phyloP scores from a whole-genome alignment of 2,888 invertebrate species.

The Eurytoma californica region DNA sequence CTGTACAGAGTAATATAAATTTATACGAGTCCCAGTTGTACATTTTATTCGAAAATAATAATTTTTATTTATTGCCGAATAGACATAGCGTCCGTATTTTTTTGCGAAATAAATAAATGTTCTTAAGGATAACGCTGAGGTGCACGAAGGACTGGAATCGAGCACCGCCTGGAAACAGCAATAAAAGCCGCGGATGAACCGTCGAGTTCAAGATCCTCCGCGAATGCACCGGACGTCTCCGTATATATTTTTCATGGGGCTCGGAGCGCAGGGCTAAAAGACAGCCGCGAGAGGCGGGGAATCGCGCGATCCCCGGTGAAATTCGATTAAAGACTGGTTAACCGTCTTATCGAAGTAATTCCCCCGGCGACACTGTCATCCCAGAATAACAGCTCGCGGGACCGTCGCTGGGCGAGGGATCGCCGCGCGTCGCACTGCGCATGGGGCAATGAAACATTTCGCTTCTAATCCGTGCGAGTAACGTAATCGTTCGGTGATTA shows the following conservation, averaged over 20 bases:
- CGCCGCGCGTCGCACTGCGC: not conserved
- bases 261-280: not conserved
- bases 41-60: too few species aligned
- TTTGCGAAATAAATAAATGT: too few species aligned
- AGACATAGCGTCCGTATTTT: too few species aligned
- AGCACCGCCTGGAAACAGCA: too few species aligned
- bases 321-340: slow-evolving; percentile 48
- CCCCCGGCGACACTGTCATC: slow-evolving; percentile 29
- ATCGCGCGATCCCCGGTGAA: not conserved
- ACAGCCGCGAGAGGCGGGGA: not conserved
- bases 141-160: too few species aligned
- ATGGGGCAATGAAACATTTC: slow-evolving; percentile 24
- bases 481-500: slow-evolving; percentile 9
- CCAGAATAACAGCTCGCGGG: slow-evolving; percentile 39
- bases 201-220: too few species aligned
- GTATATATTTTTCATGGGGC: not conserved
- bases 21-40: too few species aligned
- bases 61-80: too few species aligned
- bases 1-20: too few species aligned
- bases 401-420: slow-evolving; percentile 18
- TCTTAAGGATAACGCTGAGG: too few species aligned
- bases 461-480: slow-evolving; percentile 12
- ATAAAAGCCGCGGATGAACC: too few species aligned
- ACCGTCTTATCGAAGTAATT: slow-evolving; percentile 49
- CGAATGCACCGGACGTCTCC: not conserved